phyloP scores from a whole-genome alignment of 2,888 invertebrate species.

The Xestia ashworthii region DNA sequence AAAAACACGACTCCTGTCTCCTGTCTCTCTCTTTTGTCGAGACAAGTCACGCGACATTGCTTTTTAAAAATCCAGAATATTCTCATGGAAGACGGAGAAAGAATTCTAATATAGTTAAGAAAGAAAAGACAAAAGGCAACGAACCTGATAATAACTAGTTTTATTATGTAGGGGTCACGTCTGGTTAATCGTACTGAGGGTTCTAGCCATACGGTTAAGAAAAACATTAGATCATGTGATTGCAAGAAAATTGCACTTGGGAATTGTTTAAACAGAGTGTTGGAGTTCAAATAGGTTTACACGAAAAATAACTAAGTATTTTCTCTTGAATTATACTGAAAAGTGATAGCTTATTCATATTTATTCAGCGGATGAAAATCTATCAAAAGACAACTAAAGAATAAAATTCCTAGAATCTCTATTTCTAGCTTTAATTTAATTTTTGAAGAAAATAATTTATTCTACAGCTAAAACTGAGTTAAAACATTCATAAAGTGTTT shows the following conservation, averaged over 20 bases:
- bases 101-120: slow-evolving; percentile 69
- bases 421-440: not conserved
- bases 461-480: not conserved
- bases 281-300: not conserved
- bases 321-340: not conserved
- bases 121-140: slow-evolving; percentile 63
- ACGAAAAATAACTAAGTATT: not conserved
- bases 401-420: not conserved
- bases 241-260: slow-evolving; percentile 26
- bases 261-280: not conserved
- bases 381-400: not conserved
- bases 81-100: slow-evolving; percentile 66
- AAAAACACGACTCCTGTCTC: slow-evolving; percentile 19
- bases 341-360: not conserved
- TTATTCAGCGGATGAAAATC: not conserved
- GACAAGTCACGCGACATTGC: slow-evolving; percentile 56
- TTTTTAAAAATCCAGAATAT: slow-evolving; percentile 66
- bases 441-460: not conserved
- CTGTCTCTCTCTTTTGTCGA: not conserved
- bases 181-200: slow-evolving; percentile 60
- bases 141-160: slow-evolving; percentile 67
- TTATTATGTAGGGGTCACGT: slow-evolving; percentile 61
- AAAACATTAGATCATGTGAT: slow-evolving; percentile 33
- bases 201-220: slow-evolving; percentile 35
- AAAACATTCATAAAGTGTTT: not conserved